phyloP scores from a whole-genome alignment of 2,113 vertebrate genomes.

The Mugil cephalus region DNA sequence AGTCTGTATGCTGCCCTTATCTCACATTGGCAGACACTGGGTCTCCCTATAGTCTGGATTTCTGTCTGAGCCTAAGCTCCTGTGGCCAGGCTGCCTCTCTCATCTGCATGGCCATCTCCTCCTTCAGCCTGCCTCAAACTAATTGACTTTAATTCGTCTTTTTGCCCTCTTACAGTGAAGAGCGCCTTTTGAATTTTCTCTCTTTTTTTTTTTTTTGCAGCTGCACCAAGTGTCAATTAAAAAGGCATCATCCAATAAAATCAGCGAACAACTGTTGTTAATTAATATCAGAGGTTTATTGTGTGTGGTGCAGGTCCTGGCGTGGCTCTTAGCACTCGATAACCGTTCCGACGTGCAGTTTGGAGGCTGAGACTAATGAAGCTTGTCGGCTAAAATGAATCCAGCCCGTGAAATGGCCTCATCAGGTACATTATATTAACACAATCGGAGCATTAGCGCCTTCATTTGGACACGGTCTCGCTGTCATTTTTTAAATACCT shows the following conservation, averaged over 20 bases:
- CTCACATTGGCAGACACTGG: slow-evolving; percentile 71
- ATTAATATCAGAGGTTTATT: slow-evolving; percentile 86
- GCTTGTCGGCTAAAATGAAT: slow-evolving; percentile 80
- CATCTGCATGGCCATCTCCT: slow-evolving; percentile 68
- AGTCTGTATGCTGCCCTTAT: slow-evolving; percentile 69
- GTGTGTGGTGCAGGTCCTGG: slow-evolving; percentile 77
- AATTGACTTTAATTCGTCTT: slow-evolving; percentile 82
- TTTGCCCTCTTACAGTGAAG: slow-evolving; percentile 65
- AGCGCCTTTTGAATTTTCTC: slow-evolving; percentile 68
- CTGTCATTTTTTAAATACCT: slow-evolving; percentile 32
- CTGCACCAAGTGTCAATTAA: slow-evolving; percentile 73
- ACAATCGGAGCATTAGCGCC: slow-evolving; percentile 68
- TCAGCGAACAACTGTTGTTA: slow-evolving; percentile 77
- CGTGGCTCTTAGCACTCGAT: slow-evolving; percentile 69
- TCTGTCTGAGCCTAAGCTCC: slow-evolving; percentile 59
- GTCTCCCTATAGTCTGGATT: slow-evolving; percentile 72
- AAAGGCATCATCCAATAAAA: slow-evolving; percentile 81
- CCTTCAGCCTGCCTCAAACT: slow-evolving; percentile 60
- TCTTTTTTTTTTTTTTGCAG: too few species aligned
- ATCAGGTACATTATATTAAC: slow-evolving; percentile 83
- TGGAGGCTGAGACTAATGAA: slow-evolving; percentile 80
- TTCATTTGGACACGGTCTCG: slow-evolving; percentile 56
- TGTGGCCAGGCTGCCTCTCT: slow-evolving; percentile 50
- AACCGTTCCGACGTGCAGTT: slow-evolving; percentile 75
- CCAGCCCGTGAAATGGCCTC: slow-evolving; percentile 80